Percentiles rank a stretch among this genome's conserved stretches.
Evolutionary conservation across 2,888 invertebrate species (phyloP).

Genomic region (Eueremaeus valkanovi): DNA sequence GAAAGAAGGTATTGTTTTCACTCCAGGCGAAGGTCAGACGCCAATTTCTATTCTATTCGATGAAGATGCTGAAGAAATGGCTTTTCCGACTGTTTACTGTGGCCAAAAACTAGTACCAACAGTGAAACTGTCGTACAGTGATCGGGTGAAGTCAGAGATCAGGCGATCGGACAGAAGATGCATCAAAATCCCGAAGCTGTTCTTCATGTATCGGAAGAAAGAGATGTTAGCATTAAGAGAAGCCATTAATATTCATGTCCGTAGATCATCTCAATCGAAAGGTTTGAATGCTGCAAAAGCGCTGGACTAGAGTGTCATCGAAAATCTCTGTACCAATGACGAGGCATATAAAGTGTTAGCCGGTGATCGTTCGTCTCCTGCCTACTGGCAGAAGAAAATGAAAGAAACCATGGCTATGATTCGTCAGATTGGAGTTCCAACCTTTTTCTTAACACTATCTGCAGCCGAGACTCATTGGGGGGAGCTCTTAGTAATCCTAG

Average conservation of each 20-base stretch:
- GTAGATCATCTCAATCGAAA: no score
- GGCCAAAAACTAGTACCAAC: not conserved
- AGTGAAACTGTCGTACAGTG: not conserved
- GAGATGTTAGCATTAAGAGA: not conserved
- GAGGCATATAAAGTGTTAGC: not conserved
- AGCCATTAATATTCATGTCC: not conserved
- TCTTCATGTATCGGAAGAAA: not conserved
- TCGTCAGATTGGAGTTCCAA: constrained; percentile 1
- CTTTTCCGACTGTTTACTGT: not conserved
- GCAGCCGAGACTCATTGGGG: constrained; percentile 31
- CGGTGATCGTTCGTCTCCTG: constrained; percentile 46
- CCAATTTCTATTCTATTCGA: constrained; percentile 48
- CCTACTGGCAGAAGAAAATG: constrained; percentile 25
- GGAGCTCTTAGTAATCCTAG: constrained; percentile 39
- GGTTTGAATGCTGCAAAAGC: not conserved
- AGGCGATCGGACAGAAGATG: not conserved
- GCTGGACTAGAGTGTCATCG: not conserved
- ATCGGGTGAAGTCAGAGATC: not conserved
- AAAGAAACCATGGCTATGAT: constrained; percentile 37
- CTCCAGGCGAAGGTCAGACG: constrained; percentile 48
- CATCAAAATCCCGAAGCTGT: not conserved
- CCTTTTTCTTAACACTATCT: constrained; percentile 31
- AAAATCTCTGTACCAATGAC: not conserved
- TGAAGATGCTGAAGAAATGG: constrained; percentile 46
- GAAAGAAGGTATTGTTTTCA: constrained; percentile 42